Evolutionary conservation across 2,797 vertebrate species (phyloP).

Genomic region (Sebastes diaconus): DNA sequence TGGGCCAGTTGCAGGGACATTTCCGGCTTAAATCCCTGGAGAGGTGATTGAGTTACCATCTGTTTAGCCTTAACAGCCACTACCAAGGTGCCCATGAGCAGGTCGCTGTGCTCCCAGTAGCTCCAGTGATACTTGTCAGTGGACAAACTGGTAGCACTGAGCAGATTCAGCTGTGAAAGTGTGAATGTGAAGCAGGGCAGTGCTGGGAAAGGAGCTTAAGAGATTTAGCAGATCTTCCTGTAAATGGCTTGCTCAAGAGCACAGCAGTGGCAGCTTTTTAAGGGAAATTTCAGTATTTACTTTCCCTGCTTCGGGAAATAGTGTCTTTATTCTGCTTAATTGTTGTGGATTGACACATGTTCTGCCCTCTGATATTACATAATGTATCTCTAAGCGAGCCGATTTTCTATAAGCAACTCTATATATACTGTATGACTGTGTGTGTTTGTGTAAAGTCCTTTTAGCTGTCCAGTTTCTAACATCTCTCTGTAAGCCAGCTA

Average conservation of each 20-base stretch:
- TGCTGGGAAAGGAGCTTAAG: constrained; percentile 38
- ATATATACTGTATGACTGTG: neutral
- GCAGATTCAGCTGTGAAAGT: neutral
- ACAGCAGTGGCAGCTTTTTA: constrained; percentile 6
- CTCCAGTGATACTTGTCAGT: neutral
- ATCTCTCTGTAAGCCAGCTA: neutral
- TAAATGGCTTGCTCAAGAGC: constrained; percentile 28
- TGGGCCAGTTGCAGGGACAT: neutral
- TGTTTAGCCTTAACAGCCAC: constrained; percentile 2
- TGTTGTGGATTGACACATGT: neutral
- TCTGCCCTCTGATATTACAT: neutral
- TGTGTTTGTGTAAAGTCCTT: neutral
- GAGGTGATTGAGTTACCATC: constrained; percentile 17
- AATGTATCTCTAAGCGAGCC: neutral
- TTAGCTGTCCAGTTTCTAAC: neutral
- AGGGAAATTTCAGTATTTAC: constrained; percentile 3
- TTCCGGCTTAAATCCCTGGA: constrained; percentile 9
- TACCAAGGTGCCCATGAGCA: constrained; percentile 3
- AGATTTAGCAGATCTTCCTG: constrained; percentile 37
- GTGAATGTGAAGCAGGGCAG: constrained; percentile 13
- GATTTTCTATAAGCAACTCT: neutral
- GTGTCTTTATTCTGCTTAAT: neutral
- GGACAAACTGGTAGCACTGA: neutral
- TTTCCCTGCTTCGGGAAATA: neutral
- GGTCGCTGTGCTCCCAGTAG: neutral